phyloP scores from a whole-genome alignment of 1,140 invertebrate genomes.

The Gerris buenoi region DNA sequence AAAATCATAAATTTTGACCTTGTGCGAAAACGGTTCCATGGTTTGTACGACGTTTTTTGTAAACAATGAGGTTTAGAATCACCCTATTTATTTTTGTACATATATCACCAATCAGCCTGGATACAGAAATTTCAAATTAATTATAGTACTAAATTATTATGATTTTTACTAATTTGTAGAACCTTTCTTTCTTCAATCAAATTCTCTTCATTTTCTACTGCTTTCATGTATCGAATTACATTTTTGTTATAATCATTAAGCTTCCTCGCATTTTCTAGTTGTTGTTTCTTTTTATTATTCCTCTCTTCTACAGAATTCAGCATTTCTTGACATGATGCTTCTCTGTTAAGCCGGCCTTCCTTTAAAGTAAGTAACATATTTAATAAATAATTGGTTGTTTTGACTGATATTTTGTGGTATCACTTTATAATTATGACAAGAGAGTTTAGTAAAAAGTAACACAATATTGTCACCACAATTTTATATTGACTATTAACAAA shows the following conservation, averaged over 20 bases:
- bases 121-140: too few species aligned
- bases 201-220: conserved; percentile 1
- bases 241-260: neutral
- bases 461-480: neutral
- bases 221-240: neutral
- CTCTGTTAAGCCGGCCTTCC: neutral
- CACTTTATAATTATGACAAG: neutral
- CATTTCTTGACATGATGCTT: conserved; percentile 3
- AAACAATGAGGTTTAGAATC: too few species aligned
- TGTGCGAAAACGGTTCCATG: too few species aligned
- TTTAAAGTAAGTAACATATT: neutral
- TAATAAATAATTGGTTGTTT: neutral
- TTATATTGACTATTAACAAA: neutral
- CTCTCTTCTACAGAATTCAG: neutral
- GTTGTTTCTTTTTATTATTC: neutral
- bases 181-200: neutral
- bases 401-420: neutral
- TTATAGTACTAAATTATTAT: too few species aligned
- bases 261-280: neutral
- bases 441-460: neutral
- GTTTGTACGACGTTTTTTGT: too few species aligned
- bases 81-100: too few species aligned
- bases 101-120: too few species aligned
- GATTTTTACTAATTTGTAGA: neutral
- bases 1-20: too few species aligned